A percentile compares a stretch with the other conserved stretches of the same genome.
phyloP scores from a whole-genome alignment of 2,113 vertebrate species.

The Crotalus viridis region DNA sequence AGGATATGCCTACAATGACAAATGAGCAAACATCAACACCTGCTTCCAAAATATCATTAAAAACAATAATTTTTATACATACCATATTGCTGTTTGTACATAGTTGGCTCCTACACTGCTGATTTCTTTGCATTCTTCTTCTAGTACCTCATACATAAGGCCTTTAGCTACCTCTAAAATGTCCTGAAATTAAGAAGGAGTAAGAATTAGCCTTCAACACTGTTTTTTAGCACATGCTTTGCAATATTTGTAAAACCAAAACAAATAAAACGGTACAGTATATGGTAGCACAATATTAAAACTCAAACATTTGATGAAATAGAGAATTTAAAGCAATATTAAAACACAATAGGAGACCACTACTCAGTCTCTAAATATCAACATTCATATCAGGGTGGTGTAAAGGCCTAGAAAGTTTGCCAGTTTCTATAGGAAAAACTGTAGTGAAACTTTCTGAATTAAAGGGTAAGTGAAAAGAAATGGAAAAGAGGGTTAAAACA shows the following conservation, averaged over 20 bases:
- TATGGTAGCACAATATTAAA: background rate
- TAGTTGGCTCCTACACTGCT: slow-evolving; percentile 71
- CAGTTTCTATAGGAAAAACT: background rate
- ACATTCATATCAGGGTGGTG: background rate
- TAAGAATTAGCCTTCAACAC: background rate
- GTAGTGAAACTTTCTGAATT: background rate
- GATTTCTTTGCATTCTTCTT: slow-evolving; percentile 72
- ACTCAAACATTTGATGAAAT: background rate
- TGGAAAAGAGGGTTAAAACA: background rate
- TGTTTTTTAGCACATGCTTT: background rate
- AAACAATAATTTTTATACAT: slow-evolving; percentile 69
- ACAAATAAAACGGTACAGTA: background rate
- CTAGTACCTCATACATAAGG: slow-evolving; percentile 80
- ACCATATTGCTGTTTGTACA: slow-evolving; percentile 74
- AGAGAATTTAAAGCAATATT: background rate
- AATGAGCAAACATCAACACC: background rate
- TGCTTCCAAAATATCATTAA: background rate
- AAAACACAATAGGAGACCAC: background rate
- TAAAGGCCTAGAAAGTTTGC: background rate
- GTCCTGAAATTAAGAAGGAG: slow-evolving; percentile 73
- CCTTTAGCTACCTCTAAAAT: slow-evolving; percentile 71
- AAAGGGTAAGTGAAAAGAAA: background rate
- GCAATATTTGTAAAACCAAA: background rate
- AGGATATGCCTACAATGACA: background rate
- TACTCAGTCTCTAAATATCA: background rate